Evolutionary conservation across 2,888 invertebrate genomes (phyloP).

Genomic region (Drosophila engyochracea): DNA sequence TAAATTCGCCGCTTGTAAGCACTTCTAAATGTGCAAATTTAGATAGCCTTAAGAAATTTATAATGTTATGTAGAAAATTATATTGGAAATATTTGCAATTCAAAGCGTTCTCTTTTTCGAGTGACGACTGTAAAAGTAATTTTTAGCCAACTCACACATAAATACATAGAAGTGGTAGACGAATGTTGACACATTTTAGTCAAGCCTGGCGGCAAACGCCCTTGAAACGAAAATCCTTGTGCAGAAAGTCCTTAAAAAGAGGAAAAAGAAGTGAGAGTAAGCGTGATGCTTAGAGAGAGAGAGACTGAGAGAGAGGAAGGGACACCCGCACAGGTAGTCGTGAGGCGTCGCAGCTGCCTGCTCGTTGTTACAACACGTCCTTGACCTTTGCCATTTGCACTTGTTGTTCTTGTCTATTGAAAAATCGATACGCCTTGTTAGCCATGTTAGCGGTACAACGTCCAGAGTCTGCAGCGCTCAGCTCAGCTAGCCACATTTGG

Average conservation of each 20-base stretch:
- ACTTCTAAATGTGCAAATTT: background rate
- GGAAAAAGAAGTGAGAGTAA: conserved; percentile 7
- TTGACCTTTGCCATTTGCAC: conserved; percentile 74
- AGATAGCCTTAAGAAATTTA: background rate
- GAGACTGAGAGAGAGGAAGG: background rate
- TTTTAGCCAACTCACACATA: conserved; percentile 18
- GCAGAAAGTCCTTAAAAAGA: conserved; percentile 26
- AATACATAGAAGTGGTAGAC: background rate
- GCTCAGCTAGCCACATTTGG: conserved; percentile 44
- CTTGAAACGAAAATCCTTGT: conserved; percentile 75
- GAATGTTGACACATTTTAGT: conserved; percentile 37
- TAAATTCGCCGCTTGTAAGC: background rate
- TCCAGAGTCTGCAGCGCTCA: conserved; percentile 11
- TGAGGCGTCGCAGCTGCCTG: conserved; percentile 33
- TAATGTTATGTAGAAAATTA: background rate
- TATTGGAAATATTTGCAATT: background rate
- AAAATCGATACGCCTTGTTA: conserved; percentile 63
- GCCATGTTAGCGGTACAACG: conserved; percentile 13
- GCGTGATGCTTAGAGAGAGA: conserved; percentile 2
- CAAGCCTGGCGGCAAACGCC: conserved; percentile 45
- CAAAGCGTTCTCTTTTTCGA: background rate
- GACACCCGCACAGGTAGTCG: conserved; percentile 62
- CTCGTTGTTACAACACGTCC: conserved; percentile 50
- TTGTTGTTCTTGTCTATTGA: conserved; percentile 62
- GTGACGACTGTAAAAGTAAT: conserved; percentile 1